Evolutionary conservation across 2,113 vertebrate genomes (phyloP), one percentile per base, ranked within the genome.

Genomic region (Caloenas nicobarica): DNA sequence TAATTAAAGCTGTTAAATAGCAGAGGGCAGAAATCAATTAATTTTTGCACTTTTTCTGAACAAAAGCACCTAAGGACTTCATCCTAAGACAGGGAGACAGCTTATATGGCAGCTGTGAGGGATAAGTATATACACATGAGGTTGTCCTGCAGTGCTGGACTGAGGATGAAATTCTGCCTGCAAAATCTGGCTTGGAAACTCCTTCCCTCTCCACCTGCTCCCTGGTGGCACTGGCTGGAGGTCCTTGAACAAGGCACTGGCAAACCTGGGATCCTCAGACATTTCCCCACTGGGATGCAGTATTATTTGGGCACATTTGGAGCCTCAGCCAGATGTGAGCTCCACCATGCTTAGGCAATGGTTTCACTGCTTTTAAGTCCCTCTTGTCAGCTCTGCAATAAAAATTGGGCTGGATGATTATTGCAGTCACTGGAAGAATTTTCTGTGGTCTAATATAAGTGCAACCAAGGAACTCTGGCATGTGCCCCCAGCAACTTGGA

Each of bases 401-500:
- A 86, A 74, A 95, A 64, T 64, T 17, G 69, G 81, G 61, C 65
- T 93, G 86, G 91, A 92, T 96, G 83, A 71, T 79, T 89, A 74
- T 18, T 95, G 86, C 86, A 96, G 84, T 91, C 81, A 84, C 61
- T 92, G 86, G 93, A 95, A 93, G 91, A 89, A 95, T 97, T 91
- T 93, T 72, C 91, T 95, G 95, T 93, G 94, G 91, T 93, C 91
- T 95, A 71, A 93, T 87, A 56, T 89, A 93, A 91, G 89, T 57
- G 91, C 94, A 95, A 96, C 93, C 89, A 96, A 96, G 81, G 86
- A 89, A 44, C 94, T 95, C 86, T 86, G 89, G 93, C 94, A 92
- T 96, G 91, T 95, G 95, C 94, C 95, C 95, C 57, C 83, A 93
- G 96, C 94, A 95, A 95, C 73, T 89, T 91, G 89, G 73, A 95